These are phyloP conservation scores for Nemopilema nomurai DNA, from an alignment of 30 jellyfish, hydroid and myxozoan species.

Conservation along the genomic window DNA sequence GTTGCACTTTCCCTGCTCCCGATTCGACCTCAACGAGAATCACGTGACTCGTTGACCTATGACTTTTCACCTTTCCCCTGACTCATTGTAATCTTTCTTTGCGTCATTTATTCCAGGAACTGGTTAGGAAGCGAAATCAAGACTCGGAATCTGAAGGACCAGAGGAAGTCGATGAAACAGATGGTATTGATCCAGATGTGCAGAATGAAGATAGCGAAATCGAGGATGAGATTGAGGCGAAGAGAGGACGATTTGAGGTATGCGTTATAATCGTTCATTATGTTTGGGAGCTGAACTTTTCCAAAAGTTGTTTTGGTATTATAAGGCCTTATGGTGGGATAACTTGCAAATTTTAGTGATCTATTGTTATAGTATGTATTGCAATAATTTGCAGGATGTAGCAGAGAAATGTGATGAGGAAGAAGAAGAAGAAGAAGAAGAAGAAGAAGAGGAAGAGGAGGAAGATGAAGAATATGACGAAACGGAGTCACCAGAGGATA, in stretches of 20 bases:
- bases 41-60: too few species aligned
- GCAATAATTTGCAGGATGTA: background rate
- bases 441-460: constrained; percentile 27
- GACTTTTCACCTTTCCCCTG: background rate
- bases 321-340: background rate
- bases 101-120: constrained; percentile 19
- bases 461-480: constrained; percentile 29
- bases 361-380: too few species aligned
- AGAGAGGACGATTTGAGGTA: constrained; percentile 43
- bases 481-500: background rate
- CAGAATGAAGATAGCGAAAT: constrained; percentile 41
- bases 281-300: background rate
- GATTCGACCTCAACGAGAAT: too few species aligned
- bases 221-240: constrained; percentile 35
- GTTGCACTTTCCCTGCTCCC: background rate
- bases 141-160: constrained; percentile 54
- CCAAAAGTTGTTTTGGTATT: background rate
- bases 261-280: too few species aligned
- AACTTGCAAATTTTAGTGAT: too few species aligned
- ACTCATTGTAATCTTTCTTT: background rate
- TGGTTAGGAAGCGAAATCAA: constrained; percentile 43
- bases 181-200: constrained; percentile 17
- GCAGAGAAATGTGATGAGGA: constrained; percentile 8
- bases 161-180: constrained; percentile 22
- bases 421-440: constrained; percentile 46